phyloP scores from a whole-genome alignment of 2,797 vertebrate species.

The Sphaeramia orbicularis region DNA sequence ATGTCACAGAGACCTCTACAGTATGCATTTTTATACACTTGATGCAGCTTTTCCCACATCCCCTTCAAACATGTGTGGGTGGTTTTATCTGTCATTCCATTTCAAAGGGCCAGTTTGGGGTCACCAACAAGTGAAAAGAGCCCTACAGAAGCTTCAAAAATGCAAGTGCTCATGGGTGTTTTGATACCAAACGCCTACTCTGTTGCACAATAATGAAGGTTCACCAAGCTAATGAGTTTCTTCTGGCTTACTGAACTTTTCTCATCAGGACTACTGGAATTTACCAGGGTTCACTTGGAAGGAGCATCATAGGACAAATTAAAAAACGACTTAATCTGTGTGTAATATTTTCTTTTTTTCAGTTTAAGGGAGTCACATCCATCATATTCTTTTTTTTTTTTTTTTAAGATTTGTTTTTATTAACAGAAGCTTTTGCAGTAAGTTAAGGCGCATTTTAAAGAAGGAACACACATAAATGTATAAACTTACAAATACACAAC shows the following conservation, averaged over 20 bases:
- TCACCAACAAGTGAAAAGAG: constrained; percentile 53
- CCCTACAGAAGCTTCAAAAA: constrained; percentile 36
- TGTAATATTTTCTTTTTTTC: not conserved
- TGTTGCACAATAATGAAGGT: constrained; percentile 44
- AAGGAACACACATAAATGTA: too few relatives aligned
- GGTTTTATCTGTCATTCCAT: constrained; percentile 53
- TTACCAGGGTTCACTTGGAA: constrained; percentile 25
- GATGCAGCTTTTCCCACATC: constrained; percentile 41
- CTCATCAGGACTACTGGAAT: constrained; percentile 29
- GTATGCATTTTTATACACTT: constrained; percentile 45
- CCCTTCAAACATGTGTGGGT: constrained; percentile 59
- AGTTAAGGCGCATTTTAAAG: too few relatives aligned
- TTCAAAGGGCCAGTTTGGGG: constrained; percentile 51
- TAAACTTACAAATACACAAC: too few relatives aligned
- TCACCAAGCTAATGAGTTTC: constrained; percentile 51
- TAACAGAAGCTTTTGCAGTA: too few relatives aligned
- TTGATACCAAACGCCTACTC: constrained; percentile 25
- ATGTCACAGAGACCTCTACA: constrained; percentile 48
- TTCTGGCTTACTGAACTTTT: constrained; percentile 46
- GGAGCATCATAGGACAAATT: constrained; percentile 19
- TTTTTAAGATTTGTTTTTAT: too few relatives aligned
- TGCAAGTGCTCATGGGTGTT: constrained; percentile 19
- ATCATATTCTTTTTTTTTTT: not conserved
- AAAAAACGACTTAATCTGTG: not conserved
- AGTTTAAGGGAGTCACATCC: not conserved